Evolutionary conservation across 2,113 vertebrate species (phyloP).

Genomic region (Centropus bengalensis): DNA sequence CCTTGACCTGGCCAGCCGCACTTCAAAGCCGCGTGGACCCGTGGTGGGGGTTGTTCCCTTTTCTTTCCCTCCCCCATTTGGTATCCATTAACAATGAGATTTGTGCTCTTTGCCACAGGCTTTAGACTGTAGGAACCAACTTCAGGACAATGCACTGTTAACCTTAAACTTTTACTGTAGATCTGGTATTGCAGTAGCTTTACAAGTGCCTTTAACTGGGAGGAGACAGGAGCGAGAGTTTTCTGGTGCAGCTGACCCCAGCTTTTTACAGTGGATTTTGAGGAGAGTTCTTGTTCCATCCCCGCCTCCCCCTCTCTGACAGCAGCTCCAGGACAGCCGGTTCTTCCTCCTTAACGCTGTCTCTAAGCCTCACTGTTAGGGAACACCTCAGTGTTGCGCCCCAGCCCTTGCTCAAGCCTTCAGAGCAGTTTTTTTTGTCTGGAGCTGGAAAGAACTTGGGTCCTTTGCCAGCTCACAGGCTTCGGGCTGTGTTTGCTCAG

Average conservation of each 20-base stretch:
- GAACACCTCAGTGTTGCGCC: neutral
- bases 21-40: neutral
- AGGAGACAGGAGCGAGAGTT: neutral
- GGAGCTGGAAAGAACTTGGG: no score
- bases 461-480: no score
- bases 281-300: neutral
- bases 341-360: neutral
- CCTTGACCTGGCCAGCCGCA: neutral
- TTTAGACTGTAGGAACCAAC: conserved; percentile 29
- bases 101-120: conserved; percentile 15
- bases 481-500: no score
- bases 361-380: neutral
- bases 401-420: neutral
- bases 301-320: neutral
- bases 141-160: conserved; percentile 67
- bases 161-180: conserved; percentile 58
- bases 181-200: conserved; percentile 13
- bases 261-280: neutral
- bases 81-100: neutral
- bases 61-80: neutral
- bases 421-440: no score
- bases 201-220: conserved; percentile 80
- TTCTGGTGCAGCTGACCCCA: neutral
- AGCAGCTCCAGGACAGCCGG: neutral
- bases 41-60: neutral